These are phyloP conservation scores for Silurus meridionalis DNA, from an alignment of 2,113 vertebrate species.

Conservation along the genomic window DNA sequence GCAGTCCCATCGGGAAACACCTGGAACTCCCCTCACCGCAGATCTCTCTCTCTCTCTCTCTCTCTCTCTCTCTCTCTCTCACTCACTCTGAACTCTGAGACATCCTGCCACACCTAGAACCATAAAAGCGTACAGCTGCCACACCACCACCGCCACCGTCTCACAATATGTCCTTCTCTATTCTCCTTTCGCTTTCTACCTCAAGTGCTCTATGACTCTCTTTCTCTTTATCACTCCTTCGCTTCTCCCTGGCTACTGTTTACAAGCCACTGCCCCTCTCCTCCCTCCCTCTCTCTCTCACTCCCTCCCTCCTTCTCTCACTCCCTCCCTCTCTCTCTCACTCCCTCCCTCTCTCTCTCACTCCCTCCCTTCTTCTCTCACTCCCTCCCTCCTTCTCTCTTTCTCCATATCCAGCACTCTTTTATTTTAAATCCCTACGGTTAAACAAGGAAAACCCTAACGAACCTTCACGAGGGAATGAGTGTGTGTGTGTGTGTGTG, in stretches of 20 bases:
- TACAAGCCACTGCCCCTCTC: constrained; percentile 44
- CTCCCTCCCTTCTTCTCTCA: neutral
- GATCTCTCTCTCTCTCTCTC: neutral
- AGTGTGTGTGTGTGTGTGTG: constrained; percentile 40
- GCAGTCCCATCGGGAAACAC: constrained; percentile 52
- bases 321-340: neutral
- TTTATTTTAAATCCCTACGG: constrained; percentile 56
- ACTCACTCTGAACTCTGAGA: neutral
- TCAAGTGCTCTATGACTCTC: constrained; percentile 40
- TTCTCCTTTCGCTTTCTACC: constrained; percentile 29
- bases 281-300: constrained; percentile 34
- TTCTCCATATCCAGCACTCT: neutral
- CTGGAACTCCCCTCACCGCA: constrained; percentile 42
- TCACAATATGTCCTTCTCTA: neutral
- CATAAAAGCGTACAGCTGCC: constrained; percentile 28
- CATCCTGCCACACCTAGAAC: constrained; percentile 24
- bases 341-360: constrained; percentile 2
- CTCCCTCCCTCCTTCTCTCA: constrained; percentile 20
- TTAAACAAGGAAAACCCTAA: constrained; percentile 69
- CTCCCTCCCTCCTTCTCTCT: neutral
- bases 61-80: constrained; percentile 22
- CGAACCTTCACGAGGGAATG: constrained; percentile 44
- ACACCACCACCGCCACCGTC: neutral
- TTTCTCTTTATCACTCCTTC: constrained; percentile 60
- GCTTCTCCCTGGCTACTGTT: constrained; percentile 58